Base-by-base conservation (phyloP, 1,140 invertebrate species). In the Drosophila sucinea region DNA sequence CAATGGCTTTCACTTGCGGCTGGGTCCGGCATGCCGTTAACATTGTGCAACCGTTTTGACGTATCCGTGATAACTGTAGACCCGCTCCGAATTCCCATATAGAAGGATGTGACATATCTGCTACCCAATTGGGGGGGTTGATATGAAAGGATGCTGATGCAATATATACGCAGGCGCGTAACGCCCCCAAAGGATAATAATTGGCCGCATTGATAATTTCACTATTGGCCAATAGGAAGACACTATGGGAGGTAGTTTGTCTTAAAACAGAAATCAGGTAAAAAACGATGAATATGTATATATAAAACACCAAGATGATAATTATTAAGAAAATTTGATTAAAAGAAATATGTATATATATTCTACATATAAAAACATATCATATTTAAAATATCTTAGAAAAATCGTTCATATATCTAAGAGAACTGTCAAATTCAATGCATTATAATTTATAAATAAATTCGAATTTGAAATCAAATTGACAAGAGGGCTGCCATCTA, bases 21-120 rank as follows among this genome's bases (percentile, higher is more conserved):
- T 61, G 78, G 75, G 78, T 78, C 58, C 41, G 66, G 64, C 77
- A 90, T 85, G 81, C 85, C 81, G 80, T 82, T 69, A 70, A 57
- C 54, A 47, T 51, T 30, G 71, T 90, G 78, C 77, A 79, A 67
- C 72, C 65, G 58, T 55, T 33, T 64, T 73, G 77, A 70, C 80
- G 85, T 71, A 69, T 51, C 74, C 84, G 84, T 84, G 67, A 56
- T 73, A 73, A 89, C 84, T 89, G 84, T 62, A 57, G 63, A 54
- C 56, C 41, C 7, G 35, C 6, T 51, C 47, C 55, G 69, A 55
- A 54, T 62, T n/a, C 60, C 33, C 32, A 6, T 23, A 58, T 66
- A 44, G 41, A 30, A 27, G 67, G 61, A 61, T 55, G 44, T 65
- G 64, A 65, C 67, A 70, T 41, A 79, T 62, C n/a, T 33, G 47